Conservation (phyloP, 92 coral and sea anemone genomes). For the Anthopleura xanthogrammica region DNA sequence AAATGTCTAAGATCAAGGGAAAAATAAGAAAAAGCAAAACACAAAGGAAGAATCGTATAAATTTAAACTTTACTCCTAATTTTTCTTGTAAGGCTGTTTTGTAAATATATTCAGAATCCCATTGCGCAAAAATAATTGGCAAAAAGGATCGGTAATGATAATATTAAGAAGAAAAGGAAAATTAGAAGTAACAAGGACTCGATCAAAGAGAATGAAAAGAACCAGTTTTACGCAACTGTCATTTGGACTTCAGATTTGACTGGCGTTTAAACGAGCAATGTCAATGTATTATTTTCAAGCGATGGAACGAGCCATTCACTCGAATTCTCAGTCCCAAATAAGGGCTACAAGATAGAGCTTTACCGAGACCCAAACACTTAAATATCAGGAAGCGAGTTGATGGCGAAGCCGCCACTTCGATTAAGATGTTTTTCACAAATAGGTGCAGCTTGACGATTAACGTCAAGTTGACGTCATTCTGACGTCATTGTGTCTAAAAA, state of each 20-base stretch:
- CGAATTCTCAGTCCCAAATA: slow-evolving; percentile 3
- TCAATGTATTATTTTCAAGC: not conserved
- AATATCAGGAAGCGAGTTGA: slow-evolving; percentile 24
- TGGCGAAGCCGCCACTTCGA: slow-evolving; percentile 27
- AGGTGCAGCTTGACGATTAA: slow-evolving; percentile 41
- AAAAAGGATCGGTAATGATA: too few species aligned
- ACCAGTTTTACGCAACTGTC: too few species aligned
- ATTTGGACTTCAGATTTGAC: too few species aligned
- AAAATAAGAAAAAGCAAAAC: not conserved
- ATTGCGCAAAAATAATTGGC: too few species aligned
- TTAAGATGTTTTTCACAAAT: slow-evolving; percentile 24
- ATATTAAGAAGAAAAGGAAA: too few species aligned
- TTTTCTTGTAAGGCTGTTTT: too few species aligned
- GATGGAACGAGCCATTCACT: too few species aligned
- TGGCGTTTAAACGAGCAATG: not conserved
- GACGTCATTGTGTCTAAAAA: slow-evolving; percentile 50
- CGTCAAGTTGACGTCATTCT: slow-evolving; percentile 57
- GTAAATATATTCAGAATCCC: too few species aligned
- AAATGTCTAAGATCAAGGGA: too few species aligned
- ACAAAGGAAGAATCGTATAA: not conserved
- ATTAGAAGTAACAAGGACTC: too few species aligned
- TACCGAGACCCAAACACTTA: slow-evolving; percentile 17
- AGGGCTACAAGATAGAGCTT: not conserved
- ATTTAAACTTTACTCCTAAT: not conserved
- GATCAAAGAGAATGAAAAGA: too few species aligned